Percentiles rank a stretch among this genome's conserved stretches.
Evolutionary conservation across 2,888 invertebrate species (phyloP).

Genomic region (Protonemura montana): DNA sequence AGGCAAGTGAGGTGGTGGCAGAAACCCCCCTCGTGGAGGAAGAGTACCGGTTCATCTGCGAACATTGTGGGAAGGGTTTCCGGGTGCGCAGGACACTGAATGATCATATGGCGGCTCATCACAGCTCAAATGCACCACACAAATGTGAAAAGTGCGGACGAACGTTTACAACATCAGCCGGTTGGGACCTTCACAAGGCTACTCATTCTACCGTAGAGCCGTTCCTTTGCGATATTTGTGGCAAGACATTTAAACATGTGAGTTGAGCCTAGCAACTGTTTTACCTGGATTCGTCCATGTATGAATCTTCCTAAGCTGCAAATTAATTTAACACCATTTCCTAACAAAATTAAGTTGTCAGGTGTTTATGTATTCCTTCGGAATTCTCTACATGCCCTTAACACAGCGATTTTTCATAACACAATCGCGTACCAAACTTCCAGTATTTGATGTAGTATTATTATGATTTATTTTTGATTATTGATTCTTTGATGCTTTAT

Average conservation of each 20-base stretch:
- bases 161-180: slow-evolving; percentile 55
- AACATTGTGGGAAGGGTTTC: slow-evolving; percentile 47
- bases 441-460: too few species aligned
- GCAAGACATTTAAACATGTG: slow-evolving; percentile 57
- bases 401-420: too few species aligned
- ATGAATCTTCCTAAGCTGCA: too few species aligned
- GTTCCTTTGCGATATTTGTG: slow-evolving; percentile 57
- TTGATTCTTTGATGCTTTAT: too few species aligned
- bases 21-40: background rate
- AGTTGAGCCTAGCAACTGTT: background rate
- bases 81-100: slow-evolving; percentile 52
- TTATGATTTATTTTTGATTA: too few species aligned
- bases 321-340: too few species aligned
- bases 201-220: slow-evolving; percentile 53
- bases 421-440: too few species aligned
- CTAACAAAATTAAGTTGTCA: too few species aligned
- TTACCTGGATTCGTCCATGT: too few species aligned
- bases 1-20: background rate
- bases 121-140: slow-evolving; percentile 52
- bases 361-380: too few species aligned
- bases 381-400: too few species aligned
- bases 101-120: slow-evolving; percentile 54
- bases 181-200: slow-evolving; percentile 56
- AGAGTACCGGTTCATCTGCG: slow-evolving; percentile 36
- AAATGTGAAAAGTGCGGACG: slow-evolving; percentile 55